Conservation (phyloP, 2,113 vertebrate species). For the Elaphurus davidianus region DNA sequence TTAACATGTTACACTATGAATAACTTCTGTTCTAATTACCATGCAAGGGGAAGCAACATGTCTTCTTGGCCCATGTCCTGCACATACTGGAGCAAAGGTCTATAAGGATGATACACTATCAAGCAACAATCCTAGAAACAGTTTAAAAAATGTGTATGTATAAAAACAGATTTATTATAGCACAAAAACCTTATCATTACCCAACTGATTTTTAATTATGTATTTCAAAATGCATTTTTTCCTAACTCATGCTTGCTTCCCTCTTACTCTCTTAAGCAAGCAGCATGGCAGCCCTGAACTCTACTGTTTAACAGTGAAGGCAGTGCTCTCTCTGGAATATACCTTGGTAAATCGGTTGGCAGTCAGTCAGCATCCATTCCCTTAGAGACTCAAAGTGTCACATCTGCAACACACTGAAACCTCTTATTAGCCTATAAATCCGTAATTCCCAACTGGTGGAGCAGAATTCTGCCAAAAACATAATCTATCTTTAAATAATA, state of each 20-base stretch:
- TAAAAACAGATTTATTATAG: slow-evolving; percentile 76
- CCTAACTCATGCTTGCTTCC: slow-evolving; percentile 54
- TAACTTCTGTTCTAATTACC: slow-evolving; percentile 85
- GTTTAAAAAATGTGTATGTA: slow-evolving; percentile 65
- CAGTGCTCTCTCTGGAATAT: slow-evolving; percentile 81
- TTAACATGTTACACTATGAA: slow-evolving; percentile 57
- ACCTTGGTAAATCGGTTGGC: slow-evolving; percentile 76
- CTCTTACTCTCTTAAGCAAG: slow-evolving; percentile 41
- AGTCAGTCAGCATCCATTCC: slow-evolving; percentile 76
- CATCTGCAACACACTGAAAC: slow-evolving; percentile 82
- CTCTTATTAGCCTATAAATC: slow-evolving; percentile 81
- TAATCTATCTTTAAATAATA: slow-evolving; percentile 77
- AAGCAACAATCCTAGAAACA: slow-evolving; percentile 97
- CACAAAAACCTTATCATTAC: slow-evolving; percentile 56
- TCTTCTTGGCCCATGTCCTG: slow-evolving; percentile 99
- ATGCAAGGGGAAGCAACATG: slow-evolving; percentile 97
- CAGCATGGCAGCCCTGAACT: slow-evolving; percentile 68
- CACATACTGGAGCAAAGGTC: slow-evolving; percentile 97
- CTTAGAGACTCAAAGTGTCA: slow-evolving; percentile 79
- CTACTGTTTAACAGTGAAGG: slow-evolving; percentile 74
- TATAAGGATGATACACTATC: slow-evolving; percentile 99
- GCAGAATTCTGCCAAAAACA: slow-evolving; percentile 76
- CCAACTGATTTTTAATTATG: slow-evolving; percentile 61
- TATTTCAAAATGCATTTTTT: slow-evolving; percentile 68
- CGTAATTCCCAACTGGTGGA: slow-evolving; percentile 79